Evolutionary conservation across 2,888 invertebrate species (phyloP).

Genomic region (Amiota mariae): DNA sequence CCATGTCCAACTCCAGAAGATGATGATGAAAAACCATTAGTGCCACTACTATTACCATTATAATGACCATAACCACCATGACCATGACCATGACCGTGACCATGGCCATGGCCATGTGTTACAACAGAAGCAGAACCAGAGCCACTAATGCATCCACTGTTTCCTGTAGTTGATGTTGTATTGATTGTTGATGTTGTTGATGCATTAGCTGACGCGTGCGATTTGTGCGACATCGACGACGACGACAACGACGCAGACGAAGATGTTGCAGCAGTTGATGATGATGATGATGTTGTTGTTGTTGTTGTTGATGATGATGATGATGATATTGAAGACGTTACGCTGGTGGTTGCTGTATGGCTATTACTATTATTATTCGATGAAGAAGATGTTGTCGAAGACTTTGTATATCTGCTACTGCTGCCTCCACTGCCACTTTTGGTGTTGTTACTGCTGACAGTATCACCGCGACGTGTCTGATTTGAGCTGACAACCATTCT

Average conservation of each 20-base stretch:
- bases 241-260: slow-evolving; percentile 29
- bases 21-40: slow-evolving; percentile 39
- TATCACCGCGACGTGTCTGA: slow-evolving; percentile 72
- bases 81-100: no score
- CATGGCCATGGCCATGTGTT: slow-evolving; percentile 21
- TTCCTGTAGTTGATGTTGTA: slow-evolving; percentile 35
- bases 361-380: slow-evolving; percentile 41
- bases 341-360: slow-evolving; percentile 50
- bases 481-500: slow-evolving; percentile 74
- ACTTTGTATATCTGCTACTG: slow-evolving; percentile 58
- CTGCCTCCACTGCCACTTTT: no score
- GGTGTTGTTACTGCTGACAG: slow-evolving; percentile 52
- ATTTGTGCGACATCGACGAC: slow-evolving; percentile 57
- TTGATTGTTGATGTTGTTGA: slow-evolving; percentile 36
- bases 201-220: slow-evolving; percentile 38
- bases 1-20: slow-evolving; percentile 13
- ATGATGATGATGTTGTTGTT: slow-evolving; percentile 39
- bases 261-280: slow-evolving; percentile 37
- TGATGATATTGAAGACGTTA: slow-evolving; percentile 58
- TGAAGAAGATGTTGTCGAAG: slow-evolving; percentile 32
- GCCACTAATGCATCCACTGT: slow-evolving; percentile 29
- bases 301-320: slow-evolving; percentile 45
- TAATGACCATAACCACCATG: slow-evolving; percentile 1
- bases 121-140: slow-evolving; percentile 37
- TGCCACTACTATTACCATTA: slow-evolving; percentile 45